Conservation (phyloP, 1,140 invertebrate genomes). For the Teleopsis dalmanni region DNA sequence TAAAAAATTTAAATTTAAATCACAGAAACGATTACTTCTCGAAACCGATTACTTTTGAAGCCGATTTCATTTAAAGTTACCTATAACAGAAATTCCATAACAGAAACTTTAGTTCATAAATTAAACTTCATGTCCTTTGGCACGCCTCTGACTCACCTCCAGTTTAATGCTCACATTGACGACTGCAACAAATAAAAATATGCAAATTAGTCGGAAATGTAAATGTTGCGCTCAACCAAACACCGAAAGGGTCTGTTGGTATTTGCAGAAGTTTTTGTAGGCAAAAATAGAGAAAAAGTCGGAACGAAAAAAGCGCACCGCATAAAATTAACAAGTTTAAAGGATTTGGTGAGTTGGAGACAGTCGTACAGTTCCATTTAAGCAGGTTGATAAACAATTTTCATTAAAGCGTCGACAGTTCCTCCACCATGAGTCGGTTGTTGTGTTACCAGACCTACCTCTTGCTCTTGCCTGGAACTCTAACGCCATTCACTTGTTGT, state of each 20-base stretch:
- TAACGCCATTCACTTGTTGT: slow-evolving; percentile 3
- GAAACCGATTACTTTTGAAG: background rate
- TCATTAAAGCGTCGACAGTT: slow-evolving; percentile 27
- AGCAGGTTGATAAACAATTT: slow-evolving; percentile 17
- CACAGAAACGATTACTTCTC: too few species aligned
- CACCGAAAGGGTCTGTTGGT: too few species aligned
- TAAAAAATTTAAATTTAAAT: too few species aligned
- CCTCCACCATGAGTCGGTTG: slow-evolving; percentile 20
- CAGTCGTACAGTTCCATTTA: background rate
- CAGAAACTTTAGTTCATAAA: background rate
- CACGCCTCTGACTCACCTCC: background rate
- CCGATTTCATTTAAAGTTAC: background rate
- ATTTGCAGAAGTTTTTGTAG: too few species aligned
- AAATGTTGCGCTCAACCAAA: slow-evolving; percentile 9
- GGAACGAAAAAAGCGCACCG: slow-evolving; percentile 5
- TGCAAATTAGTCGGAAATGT: slow-evolving; percentile 30
- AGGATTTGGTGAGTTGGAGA: background rate
- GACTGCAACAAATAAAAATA: slow-evolving; percentile 22
- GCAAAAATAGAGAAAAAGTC: background rate
- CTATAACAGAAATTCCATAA: background rate
- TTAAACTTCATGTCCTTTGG: background rate
- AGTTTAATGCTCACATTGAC: slow-evolving; percentile 7
- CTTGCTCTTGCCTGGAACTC: too few species aligned
- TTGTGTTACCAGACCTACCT: slow-evolving; percentile 19
- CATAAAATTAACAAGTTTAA: slow-evolving; percentile 41